Percentiles rank a stretch among this genome's conserved stretches.
Evolutionary conservation across 2,113 vertebrate genomes (phyloP).

Genomic region (Colistium nudipinnis): DNA sequence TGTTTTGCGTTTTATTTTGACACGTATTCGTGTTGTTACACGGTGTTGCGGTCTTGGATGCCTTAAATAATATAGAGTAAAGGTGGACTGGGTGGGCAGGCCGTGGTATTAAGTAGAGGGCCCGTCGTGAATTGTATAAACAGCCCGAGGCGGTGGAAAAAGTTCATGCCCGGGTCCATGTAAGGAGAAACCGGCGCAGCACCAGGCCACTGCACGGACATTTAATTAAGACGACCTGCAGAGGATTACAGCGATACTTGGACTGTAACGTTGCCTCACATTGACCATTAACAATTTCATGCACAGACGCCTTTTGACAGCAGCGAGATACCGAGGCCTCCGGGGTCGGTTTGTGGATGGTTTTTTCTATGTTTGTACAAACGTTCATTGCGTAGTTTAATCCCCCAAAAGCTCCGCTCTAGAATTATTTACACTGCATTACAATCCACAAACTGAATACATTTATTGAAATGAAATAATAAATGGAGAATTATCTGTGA

Average conservation of each 20-base stretch:
- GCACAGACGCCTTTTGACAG: conserved; percentile 52
- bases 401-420: background rate
- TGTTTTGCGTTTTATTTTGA: conserved; percentile 9
- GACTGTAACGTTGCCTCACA: conserved; percentile 74
- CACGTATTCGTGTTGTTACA: background rate
- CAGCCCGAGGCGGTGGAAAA: conserved; percentile 83
- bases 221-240: conserved; percentile 80
- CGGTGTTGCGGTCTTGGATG: background rate
- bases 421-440: background rate
- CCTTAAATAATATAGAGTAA: conserved; percentile 30
- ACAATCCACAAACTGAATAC: background rate
- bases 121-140: conserved; percentile 81
- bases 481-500: too few relatives aligned
- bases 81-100: conserved; percentile 75
- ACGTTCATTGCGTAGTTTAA: background rate
- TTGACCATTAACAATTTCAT: conserved; percentile 71
- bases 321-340: conserved; percentile 20
- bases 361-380: conserved; percentile 6
- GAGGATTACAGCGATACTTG: conserved; percentile 75
- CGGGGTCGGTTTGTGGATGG: background rate
- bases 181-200: conserved; percentile 79
- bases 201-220: conserved; percentile 76
- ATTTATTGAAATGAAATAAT: too few relatives aligned
- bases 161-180: conserved; percentile 88
- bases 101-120: conserved; percentile 76